A percentile compares a stretch with the other conserved stretches of the same genome.
phyloP scores from a whole-genome alignment of 1,140 invertebrate genomes.

The Trichonephila clavata region DNA sequence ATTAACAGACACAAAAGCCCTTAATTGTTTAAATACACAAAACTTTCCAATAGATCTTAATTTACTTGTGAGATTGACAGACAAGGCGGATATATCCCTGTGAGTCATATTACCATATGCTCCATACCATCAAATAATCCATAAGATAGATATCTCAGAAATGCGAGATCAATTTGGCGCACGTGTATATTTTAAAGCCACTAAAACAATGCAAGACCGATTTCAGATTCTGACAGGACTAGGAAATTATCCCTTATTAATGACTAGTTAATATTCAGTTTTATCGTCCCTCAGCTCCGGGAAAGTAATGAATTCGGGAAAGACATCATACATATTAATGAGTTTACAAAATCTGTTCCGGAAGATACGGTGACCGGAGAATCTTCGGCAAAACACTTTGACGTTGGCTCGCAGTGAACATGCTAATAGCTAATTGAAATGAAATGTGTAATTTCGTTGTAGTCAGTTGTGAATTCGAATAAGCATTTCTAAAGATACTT shows the following conservation, averaged over 20 bases:
- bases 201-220: neutral
- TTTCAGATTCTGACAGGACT: slow-evolving; percentile 19
- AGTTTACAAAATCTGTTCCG: neutral
- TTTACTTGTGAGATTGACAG: neutral
- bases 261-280: slow-evolving; percentile 61
- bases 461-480: no score
- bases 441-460: neutral
- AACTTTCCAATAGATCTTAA: neutral
- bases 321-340: slow-evolving; percentile 40
- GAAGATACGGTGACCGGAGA: neutral
- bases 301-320: slow-evolving; percentile 45
- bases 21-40: no score
- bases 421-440: neutral
- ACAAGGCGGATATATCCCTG: neutral
- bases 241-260: slow-evolving; percentile 57
- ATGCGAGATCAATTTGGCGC: neutral
- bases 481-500: no score
- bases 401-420: neutral
- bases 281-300: neutral
- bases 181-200: neutral
- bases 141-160: neutral
- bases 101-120: neutral
- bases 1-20: no score
- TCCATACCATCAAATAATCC: neutral
- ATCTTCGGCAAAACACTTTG: neutral